Evolutionary conservation across 1,140 invertebrate genomes (phyloP).

Genomic region (Hycleus phaleratus): DNA sequence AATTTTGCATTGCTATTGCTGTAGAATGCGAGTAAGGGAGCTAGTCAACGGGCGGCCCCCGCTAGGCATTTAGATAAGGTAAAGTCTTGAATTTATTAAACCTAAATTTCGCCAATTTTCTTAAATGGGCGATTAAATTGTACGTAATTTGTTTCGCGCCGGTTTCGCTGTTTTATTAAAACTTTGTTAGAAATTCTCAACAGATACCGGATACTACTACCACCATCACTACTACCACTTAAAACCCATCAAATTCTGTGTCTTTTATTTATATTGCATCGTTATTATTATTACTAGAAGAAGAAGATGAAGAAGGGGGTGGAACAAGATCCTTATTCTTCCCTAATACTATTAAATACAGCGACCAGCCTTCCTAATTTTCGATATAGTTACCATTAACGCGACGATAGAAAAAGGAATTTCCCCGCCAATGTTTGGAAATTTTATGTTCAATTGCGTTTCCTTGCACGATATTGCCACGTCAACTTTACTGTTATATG

Average conservation of each 20-base stretch:
- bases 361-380: too few relatives aligned
- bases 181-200: constrained; percentile 28
- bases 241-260: too few relatives aligned
- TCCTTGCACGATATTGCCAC: constrained; percentile 3
- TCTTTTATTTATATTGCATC: too few relatives aligned
- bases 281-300: too few relatives aligned
- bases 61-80: constrained; percentile 35
- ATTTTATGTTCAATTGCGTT: constrained; percentile 37
- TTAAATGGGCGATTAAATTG: constrained; percentile 38
- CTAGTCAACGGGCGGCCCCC: constrained; percentile 16
- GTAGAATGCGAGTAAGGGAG: too few relatives aligned
- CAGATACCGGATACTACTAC: constrained; percentile 19
- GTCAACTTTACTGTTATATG: constrained; percentile 14
- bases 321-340: too few relatives aligned
- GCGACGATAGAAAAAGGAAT: constrained; percentile 4
- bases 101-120: constrained; percentile 39
- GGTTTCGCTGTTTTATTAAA: constrained; percentile 31
- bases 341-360: too few relatives aligned
- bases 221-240: too few relatives aligned
- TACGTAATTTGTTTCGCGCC: constrained; percentile 37
- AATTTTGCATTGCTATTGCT: too few relatives aligned
- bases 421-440: constrained; percentile 6
- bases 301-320: too few relatives aligned
- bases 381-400: background rate
- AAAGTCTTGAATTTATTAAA: constrained; percentile 39